Conservation (phyloP, 2,888 invertebrate species). For the Agrochola lota region DNA sequence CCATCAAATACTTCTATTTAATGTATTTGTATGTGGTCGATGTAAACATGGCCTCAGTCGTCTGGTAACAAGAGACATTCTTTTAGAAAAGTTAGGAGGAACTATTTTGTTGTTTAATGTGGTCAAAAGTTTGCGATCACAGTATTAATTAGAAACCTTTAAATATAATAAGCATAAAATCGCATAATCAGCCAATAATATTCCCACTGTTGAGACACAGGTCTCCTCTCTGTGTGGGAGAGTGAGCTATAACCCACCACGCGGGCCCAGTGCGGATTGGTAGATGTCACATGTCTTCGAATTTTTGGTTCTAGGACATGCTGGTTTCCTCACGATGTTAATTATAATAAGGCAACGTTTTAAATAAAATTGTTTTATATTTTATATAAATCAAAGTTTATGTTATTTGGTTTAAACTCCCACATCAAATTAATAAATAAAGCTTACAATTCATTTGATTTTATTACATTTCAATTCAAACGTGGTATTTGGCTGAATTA, state of each 20-base stretch:
- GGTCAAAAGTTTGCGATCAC: neutral
- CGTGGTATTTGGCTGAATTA: neutral
- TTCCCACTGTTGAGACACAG: too few species aligned
- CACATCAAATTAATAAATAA: neutral
- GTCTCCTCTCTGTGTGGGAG: too few species aligned
- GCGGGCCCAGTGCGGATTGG: too few species aligned
- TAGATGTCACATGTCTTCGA: too few species aligned
- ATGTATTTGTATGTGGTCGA: neutral
- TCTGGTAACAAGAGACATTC: neutral
- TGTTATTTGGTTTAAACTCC: neutral
- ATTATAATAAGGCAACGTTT: too few species aligned
- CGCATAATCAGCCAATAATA: too few species aligned
- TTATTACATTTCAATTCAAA: neutral
- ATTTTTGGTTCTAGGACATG: too few species aligned
- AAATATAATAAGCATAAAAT: neutral
- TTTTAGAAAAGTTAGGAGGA: neutral
- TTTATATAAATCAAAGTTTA: neutral
- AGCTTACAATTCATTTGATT: neutral
- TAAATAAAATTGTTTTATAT: neutral
- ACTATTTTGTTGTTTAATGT: neutral
- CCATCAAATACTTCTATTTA: neutral
- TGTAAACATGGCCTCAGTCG: neutral
- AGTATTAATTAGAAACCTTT: neutral
- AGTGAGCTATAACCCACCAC: too few species aligned
- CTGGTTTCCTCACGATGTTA: too few species aligned